A percentile compares a stretch with the other conserved stretches of the same genome.
phyloP scores from a whole-genome alignment of 64 coral and sea anemone genomes.

The Montipora foliosa region DNA sequence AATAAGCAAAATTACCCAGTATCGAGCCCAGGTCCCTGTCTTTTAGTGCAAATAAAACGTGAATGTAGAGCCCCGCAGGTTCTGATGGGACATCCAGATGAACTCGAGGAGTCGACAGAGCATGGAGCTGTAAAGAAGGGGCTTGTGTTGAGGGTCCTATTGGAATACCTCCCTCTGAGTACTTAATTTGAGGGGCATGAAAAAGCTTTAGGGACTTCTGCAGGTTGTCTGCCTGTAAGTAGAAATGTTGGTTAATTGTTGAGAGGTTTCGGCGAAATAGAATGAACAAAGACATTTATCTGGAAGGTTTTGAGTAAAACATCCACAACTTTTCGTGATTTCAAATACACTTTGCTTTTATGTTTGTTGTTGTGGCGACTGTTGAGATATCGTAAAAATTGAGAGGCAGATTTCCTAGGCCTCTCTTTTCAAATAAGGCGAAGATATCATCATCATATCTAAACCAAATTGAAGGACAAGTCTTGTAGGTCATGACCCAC shows the following conservation, averaged over 20 bases:
- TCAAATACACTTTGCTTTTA: no score
- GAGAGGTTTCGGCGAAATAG: neutral
- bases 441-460: no score
- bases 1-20: constrained; percentile 55
- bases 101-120: constrained; percentile 30
- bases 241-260: neutral
- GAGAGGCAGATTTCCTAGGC: no score
- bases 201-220: constrained; percentile 40
- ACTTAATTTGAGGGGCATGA: constrained; percentile 29
- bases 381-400: no score
- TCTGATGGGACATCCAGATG: constrained; percentile 16
- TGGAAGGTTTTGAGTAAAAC: no score
- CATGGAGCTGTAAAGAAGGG: constrained; percentile 31
- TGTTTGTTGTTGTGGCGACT: no score
- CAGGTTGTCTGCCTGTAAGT: constrained; percentile 21
- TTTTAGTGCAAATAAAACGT: constrained; percentile 67
- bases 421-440: no score
- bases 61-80: constrained; percentile 56
- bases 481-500: no score
- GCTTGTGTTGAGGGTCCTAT: constrained; percentile 46
- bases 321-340: no score
- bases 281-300: no score
- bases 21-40: constrained; percentile 64
- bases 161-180: constrained; percentile 35
- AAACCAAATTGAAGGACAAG: no score